These are phyloP conservation scores for Pachycephala philippinensis DNA, from an alignment of 2,113 vertebrate species.

Conservation along the genomic window DNA sequence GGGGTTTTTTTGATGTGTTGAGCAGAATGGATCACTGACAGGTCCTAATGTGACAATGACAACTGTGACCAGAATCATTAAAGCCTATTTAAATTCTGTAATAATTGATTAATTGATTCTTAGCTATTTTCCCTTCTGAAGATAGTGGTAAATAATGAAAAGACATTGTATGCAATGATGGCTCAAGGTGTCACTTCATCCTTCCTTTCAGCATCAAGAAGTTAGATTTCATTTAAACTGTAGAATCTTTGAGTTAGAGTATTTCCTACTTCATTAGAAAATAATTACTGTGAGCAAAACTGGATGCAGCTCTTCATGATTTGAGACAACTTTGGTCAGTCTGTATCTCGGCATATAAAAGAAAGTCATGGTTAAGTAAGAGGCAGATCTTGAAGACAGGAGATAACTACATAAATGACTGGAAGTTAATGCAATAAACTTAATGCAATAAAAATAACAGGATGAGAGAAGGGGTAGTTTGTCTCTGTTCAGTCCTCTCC, in stretches of 20 bases:
- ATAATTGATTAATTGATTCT: background rate
- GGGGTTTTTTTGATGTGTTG: background rate
- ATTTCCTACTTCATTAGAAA: background rate
- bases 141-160: background rate
- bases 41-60: background rate
- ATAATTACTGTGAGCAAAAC: background rate
- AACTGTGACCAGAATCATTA: background rate
- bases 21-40: background rate
- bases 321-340: background rate
- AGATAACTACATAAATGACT: background rate
- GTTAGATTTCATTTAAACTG: background rate
- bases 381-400: background rate
- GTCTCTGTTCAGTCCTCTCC: rapidly evolving
- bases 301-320: background rate
- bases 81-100: background rate
- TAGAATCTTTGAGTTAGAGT: background rate
- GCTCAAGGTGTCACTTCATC: background rate
- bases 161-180: background rate
- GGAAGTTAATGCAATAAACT: background rate
- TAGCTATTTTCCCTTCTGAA: background rate
- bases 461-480: background rate
- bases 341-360: background rate
- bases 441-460: background rate
- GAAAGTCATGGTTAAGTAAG: background rate
- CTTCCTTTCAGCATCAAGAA: background rate